Conservation (phyloP, 2,113 vertebrate species). For the Gasterosteus nipponicus region DNA sequence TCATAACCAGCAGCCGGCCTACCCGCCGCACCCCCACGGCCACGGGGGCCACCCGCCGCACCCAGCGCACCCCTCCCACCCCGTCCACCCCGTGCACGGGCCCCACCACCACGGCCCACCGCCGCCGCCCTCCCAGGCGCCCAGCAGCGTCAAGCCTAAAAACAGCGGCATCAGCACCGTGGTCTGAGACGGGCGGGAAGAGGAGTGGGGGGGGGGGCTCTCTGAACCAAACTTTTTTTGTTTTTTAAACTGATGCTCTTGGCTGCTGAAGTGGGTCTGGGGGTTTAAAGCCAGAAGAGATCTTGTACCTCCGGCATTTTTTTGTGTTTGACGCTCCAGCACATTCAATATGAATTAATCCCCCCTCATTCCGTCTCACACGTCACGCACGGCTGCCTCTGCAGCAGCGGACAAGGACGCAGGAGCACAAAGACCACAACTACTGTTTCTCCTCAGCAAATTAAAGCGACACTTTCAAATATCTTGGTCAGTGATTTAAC, state of each 20-base stretch:
- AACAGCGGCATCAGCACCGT: constrained; percentile 98
- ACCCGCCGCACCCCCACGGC: constrained; percentile 68
- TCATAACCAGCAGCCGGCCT: constrained; percentile 77
- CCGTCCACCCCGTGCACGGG: constrained; percentile 71
- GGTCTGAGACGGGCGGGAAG: constrained; percentile 78
- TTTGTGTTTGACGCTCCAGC: constrained; percentile 11
- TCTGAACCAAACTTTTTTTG: constrained; percentile 62
- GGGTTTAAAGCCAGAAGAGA: constrained; percentile 46
- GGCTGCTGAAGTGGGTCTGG: constrained; percentile 45
- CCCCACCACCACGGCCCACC: constrained; percentile 86
- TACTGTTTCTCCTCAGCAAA: constrained; percentile 71
- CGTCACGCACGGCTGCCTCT: constrained; percentile 39
- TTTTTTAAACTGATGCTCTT: constrained; percentile 24
- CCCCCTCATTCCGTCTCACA: constrained; percentile 35
- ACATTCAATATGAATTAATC: constrained; percentile 11
- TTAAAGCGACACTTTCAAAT: constrained; percentile 51
- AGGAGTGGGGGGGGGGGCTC: neutral
- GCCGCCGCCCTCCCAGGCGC: constrained; percentile 47
- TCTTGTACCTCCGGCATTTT: constrained; percentile 48
- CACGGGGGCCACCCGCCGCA: constrained; percentile 79
- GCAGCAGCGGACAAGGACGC: constrained; percentile 43
- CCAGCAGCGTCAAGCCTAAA: constrained; percentile 89
- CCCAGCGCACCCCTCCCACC: constrained; percentile 73
- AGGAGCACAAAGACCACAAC: constrained; percentile 75
- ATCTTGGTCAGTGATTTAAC: constrained; percentile 58